Evolutionary conservation across 2,113 vertebrate species (phyloP).

Genomic region (Axis porcinus): DNA sequence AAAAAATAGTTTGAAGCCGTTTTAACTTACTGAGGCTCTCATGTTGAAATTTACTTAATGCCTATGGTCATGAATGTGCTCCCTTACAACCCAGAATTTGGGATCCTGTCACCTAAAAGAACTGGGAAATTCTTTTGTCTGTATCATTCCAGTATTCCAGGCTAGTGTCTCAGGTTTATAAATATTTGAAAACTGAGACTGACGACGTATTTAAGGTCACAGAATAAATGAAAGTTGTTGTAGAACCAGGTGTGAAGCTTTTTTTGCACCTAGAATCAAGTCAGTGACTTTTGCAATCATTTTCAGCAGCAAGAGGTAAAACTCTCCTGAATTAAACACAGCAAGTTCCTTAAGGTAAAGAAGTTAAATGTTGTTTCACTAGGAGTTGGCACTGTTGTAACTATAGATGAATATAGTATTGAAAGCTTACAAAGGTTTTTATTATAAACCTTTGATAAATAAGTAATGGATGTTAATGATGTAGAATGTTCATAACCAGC

Average conservation of each 20-base stretch:
- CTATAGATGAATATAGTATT: not conserved
- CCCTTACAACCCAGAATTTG: not conserved
- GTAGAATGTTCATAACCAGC: not conserved
- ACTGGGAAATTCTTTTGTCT: not conserved
- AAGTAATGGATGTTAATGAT: not conserved
- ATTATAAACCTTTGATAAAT: not conserved
- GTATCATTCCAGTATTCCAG: not conserved
- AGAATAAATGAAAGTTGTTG: not conserved
- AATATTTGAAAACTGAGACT: not conserved
- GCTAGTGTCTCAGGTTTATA: not conserved
- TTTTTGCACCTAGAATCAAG: not conserved
- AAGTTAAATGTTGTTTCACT: not conserved
- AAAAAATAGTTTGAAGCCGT: not conserved
- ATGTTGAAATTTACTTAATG: not conserved
- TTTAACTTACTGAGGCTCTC: not conserved
- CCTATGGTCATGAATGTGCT: not conserved
- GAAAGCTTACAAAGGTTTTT: not conserved
- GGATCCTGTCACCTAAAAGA: not conserved
- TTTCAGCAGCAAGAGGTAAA: not conserved
- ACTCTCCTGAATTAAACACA: not conserved
- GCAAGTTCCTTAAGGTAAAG: not conserved
- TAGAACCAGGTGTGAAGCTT: not conserved
- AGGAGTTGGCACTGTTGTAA: not conserved
- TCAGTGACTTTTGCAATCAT: not conserved
- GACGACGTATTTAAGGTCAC: not conserved